Conservation (phyloP, 2,797 vertebrate species). For the Squalus acanthias region DNA sequence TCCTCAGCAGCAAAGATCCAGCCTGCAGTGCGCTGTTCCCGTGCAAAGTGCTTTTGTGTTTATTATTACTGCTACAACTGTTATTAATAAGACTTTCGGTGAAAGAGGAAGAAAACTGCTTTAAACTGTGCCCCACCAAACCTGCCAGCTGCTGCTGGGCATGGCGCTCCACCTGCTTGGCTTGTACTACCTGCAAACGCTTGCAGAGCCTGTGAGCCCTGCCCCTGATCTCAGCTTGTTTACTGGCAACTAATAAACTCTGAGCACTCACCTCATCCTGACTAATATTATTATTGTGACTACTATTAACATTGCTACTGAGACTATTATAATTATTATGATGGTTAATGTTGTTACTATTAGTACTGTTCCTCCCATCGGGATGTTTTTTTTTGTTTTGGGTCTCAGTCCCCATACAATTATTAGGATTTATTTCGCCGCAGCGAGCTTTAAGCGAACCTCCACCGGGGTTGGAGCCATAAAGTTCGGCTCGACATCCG, state of each 20-base stretch:
- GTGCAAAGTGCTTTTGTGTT: background rate
- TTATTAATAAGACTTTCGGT: slow-evolving; percentile 29
- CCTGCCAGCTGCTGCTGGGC: slow-evolving; percentile 53
- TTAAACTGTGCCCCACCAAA: slow-evolving; percentile 38
- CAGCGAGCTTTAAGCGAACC: background rate
- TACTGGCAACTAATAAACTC: slow-evolving; percentile 21
- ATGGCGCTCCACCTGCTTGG: slow-evolving; percentile 56
- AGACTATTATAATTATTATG: background rate
- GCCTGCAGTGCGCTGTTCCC: background rate
- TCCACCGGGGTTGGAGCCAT: background rate
- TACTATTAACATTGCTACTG: background rate
- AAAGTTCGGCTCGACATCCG: background rate
- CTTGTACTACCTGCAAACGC: slow-evolving; percentile 54
- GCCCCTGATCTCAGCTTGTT: slow-evolving; percentile 49
- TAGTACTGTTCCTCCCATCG: background rate
- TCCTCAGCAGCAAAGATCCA: background rate
- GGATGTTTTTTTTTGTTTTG: slow-evolving; percentile 5
- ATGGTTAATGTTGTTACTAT: background rate
- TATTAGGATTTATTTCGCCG: background rate
- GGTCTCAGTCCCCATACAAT: slow-evolving; percentile 14
- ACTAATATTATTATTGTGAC: slow-evolving; percentile 11
- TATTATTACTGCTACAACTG: slow-evolving; percentile 1
- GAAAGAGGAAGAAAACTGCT: slow-evolving; percentile 19
- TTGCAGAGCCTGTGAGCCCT: slow-evolving; percentile 50
- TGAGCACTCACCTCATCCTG: slow-evolving; percentile 30